Evolutionary conservation across 2,113 vertebrate genomes (phyloP).

Genomic region (Brevimyrus niger): DNA sequence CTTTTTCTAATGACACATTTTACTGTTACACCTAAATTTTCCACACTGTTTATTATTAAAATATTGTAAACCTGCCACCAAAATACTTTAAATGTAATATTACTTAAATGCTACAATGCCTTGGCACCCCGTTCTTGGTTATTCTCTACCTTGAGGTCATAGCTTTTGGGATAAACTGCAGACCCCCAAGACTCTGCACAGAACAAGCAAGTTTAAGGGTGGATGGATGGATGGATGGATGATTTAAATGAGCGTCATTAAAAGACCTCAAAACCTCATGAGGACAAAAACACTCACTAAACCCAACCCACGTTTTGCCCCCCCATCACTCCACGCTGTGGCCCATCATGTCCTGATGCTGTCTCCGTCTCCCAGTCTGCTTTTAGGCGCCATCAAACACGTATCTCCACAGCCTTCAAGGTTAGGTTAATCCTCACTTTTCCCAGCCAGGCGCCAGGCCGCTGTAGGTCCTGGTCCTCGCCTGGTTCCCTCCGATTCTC

Average conservation of each 20-base stretch:
- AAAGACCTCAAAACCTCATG: neutral
- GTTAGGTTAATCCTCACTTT: conserved; percentile 41
- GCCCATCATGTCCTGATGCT: conserved; percentile 32
- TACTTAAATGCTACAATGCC: neutral
- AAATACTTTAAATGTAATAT: neutral
- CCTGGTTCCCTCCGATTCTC: neutral
- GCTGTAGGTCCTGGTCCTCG: neutral
- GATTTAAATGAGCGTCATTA: neutral
- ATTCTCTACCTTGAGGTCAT: neutral
- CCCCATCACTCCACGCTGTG: conserved; percentile 18
- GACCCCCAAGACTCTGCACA: neutral
- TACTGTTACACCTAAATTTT: neutral
- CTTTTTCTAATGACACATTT: neutral
- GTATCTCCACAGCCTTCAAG: conserved; percentile 58
- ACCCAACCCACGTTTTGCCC: neutral
- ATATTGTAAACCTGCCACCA: neutral
- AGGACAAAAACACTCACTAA: neutral
- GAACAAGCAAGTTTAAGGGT: neutral
- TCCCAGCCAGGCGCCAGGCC: neutral
- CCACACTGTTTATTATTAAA: neutral
- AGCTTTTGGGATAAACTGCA: neutral
- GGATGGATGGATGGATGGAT: neutral
- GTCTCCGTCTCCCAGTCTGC: conserved; percentile 58
- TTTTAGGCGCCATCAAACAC: conserved; percentile 53
- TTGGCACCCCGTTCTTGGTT: neutral